A percentile compares a stretch with the other conserved stretches of the same genome.
These are phyloP conservation scores for Platysteira castanea DNA, from an alignment of 2,113 vertebrate species.

Conservation along the genomic window DNA sequence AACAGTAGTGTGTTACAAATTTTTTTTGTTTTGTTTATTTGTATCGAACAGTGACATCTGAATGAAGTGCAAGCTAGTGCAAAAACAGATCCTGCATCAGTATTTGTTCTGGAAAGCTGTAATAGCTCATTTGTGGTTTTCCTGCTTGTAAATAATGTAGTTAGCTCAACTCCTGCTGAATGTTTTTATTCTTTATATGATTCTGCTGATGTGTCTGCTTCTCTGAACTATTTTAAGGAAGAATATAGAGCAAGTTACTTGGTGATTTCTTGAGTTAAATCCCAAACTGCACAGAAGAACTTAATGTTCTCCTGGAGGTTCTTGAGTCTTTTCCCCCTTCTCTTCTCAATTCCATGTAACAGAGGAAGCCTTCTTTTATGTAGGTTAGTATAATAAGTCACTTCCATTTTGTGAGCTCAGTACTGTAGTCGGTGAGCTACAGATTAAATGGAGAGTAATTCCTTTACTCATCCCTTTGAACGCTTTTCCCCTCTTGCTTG, in stretches of 20 bases:
- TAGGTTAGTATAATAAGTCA: background rate
- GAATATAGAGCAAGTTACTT: background rate
- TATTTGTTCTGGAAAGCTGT: conserved; percentile 43
- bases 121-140: conserved; percentile 30
- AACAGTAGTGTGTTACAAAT: background rate
- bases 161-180: background rate
- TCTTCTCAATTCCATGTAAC: background rate
- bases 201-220: background rate
- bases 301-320: background rate
- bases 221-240: background rate
- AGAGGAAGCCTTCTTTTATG: background rate
- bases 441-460: background rate
- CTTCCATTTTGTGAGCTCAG: background rate
- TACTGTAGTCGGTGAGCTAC: background rate
- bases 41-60: background rate
- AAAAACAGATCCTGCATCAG: background rate
- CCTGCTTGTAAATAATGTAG: conserved; percentile 33
- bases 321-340: background rate
- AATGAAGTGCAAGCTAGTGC: background rate
- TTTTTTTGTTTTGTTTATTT: background rate
- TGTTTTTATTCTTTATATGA: background rate
- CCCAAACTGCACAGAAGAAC: background rate
- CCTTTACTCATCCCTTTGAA: background rate
- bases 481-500: background rate
- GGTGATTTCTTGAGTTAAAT: background rate